A percentile compares a stretch with the other conserved stretches of the same genome.
These are phyloP conservation scores for Eurypyga helias DNA, from an alignment of 2,113 vertebrate genomes.

Conservation along the genomic window DNA sequence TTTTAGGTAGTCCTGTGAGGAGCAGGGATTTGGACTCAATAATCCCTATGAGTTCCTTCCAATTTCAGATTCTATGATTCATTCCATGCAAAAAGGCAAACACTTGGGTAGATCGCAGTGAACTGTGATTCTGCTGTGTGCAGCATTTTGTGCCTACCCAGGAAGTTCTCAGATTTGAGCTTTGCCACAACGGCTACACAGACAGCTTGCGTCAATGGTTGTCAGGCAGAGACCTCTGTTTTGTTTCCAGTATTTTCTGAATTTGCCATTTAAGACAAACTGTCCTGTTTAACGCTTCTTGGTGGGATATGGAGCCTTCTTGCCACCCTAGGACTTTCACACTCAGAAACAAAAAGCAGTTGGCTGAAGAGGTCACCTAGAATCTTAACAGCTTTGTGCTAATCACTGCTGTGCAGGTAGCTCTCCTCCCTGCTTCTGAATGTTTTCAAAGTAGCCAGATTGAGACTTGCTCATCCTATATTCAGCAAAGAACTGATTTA, in stretches of 20 bases:
- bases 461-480: neutral
- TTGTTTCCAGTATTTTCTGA: neutral
- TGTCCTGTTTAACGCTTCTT: neutral
- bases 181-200: neutral
- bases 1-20: neutral
- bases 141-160: neutral
- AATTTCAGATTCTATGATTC: neutral
- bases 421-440: neutral
- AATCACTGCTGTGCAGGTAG: neutral
- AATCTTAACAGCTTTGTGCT: neutral
- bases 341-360: neutral
- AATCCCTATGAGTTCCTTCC: neutral
- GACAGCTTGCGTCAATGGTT: no score
- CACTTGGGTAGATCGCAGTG: neutral
- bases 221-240: neutral
- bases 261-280: neutral
- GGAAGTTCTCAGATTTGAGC: neutral
- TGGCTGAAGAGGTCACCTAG: neutral
- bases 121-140: neutral
- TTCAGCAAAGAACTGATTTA: neutral
- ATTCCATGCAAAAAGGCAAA: neutral
- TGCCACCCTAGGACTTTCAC: neutral
- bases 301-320: neutral
- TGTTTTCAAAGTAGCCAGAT: neutral
- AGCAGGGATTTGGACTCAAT: neutral